Percentiles rank a stretch among this genome's conserved stretches.
These are phyloP conservation scores for Zaprionus lachaisei DNA, from an alignment of 1,140 invertebrate genomes.

Conservation along the genomic window DNA sequence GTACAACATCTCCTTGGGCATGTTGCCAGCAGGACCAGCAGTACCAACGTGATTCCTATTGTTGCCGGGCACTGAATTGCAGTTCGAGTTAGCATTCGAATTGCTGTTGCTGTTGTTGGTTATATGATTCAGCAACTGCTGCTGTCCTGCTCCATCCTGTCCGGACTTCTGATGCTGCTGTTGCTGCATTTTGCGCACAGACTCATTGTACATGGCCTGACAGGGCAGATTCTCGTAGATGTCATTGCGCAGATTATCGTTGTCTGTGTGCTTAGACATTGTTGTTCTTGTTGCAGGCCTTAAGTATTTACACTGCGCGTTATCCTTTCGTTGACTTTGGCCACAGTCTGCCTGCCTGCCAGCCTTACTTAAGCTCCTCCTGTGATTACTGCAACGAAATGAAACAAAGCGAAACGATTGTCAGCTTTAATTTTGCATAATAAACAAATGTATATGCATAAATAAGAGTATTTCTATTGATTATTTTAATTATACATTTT, in stretches of 20 bases:
- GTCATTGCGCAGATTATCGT: conserved; percentile 84
- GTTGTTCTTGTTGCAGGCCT: conserved; percentile 27
- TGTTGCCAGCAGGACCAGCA: conserved; percentile 39
- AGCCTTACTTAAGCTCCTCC: conserved; percentile 35
- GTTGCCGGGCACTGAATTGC: conserved; percentile 50
- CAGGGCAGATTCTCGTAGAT: conserved; percentile 84
- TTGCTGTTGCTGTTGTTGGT: conserved; percentile 49
- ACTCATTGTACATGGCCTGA: conserved; percentile 84
- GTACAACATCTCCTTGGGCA: conserved; percentile 83
- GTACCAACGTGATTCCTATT: conserved; percentile 40
- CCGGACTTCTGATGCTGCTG: conserved; percentile 52
- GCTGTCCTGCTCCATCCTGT: conserved; percentile 26
- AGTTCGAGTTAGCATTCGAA: conserved; percentile 72
- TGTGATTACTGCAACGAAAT: conserved; percentile 46
- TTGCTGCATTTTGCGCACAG: conserved; percentile 82
- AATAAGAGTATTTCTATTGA: background rate
- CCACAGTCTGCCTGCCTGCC: conserved; percentile 36
- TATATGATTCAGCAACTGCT: conserved; percentile 43
- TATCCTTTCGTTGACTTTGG: conserved; percentile 59
- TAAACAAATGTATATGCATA: background rate
- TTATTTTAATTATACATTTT: conserved; percentile 41
- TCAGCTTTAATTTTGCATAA: conserved; percentile 10
- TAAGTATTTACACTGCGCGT: conserved; percentile 44
- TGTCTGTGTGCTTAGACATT: conserved; percentile 83
- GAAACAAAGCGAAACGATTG: conserved; percentile 20